Conservation (phyloP, 2,113 vertebrate species). For the Hipposideros armiger region DNA sequence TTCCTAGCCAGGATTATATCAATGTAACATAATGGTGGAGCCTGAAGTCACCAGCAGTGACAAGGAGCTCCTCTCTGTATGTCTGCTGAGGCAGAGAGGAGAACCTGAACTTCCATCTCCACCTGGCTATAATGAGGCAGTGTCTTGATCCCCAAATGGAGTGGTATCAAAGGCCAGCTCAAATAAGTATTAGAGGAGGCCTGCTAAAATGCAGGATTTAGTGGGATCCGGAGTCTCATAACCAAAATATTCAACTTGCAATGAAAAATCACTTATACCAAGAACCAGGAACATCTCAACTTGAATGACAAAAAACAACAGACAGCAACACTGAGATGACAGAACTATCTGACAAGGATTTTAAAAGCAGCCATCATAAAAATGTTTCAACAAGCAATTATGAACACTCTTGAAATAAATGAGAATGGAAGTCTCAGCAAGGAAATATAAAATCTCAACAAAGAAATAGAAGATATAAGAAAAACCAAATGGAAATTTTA, state of each 20-base stretch:
- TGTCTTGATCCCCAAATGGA: not conserved
- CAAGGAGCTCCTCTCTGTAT: not conserved
- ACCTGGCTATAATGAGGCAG: not conserved
- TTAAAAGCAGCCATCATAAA: not conserved
- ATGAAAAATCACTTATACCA: not conserved
- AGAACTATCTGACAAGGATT: not conserved
- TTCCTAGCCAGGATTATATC: not conserved
- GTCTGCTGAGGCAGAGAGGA: not conserved
- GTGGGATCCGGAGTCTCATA: not conserved
- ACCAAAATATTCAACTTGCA: not conserved
- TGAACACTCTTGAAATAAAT: not conserved
- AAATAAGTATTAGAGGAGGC: not conserved
- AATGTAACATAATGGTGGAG: not conserved
- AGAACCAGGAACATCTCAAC: not conserved
- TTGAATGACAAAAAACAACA: not conserved
- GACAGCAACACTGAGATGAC: not conserved
- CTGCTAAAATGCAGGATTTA: slow-evolving; percentile 2
- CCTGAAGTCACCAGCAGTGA: not conserved
- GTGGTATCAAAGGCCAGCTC: not conserved
- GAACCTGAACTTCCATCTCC: not conserved
- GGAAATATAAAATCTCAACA: not conserved
- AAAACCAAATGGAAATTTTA: not conserved
- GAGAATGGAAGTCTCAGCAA: not conserved
- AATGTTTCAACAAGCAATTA: not conserved
- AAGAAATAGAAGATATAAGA: not conserved